These are phyloP conservation scores for Sylvicola cinctus DNA, from an alignment of 2,888 invertebrate species.

Conservation along the genomic window DNA sequence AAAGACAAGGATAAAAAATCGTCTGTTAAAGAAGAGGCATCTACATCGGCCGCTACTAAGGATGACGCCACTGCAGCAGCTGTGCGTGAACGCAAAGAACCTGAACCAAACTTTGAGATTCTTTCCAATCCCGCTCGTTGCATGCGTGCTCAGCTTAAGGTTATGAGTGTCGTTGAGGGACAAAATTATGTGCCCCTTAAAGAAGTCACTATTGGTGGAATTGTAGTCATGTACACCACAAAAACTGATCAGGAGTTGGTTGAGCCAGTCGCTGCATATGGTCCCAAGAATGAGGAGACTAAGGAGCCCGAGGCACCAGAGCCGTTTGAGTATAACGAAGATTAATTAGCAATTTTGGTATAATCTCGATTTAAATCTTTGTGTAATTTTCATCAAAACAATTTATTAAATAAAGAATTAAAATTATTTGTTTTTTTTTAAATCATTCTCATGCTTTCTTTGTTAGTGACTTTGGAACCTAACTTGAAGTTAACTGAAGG, in stretches of 20 bases:
- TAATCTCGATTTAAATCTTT: background rate
- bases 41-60: conserved; percentile 16
- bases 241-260: conserved; percentile 66
- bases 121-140: conserved; percentile 87
- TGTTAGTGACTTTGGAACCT: no score
- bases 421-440: no score
- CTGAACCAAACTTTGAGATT: conserved; percentile 81
- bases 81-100: conserved; percentile 42
- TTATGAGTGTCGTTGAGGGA: conserved; percentile 58
- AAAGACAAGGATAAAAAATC: conserved; percentile 27
- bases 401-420: no score
- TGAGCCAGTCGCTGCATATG: conserved; percentile 80
- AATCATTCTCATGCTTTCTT: no score
- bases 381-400: no score
- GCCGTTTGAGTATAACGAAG: conserved; percentile 90
- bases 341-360: conserved; percentile 25
- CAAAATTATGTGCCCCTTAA: conserved; percentile 71
- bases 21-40: conserved; percentile 17
- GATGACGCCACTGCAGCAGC: conserved; percentile 17
- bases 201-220: conserved; percentile 85
- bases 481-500: no score
- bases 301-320: conserved; percentile 95
- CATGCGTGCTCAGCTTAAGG: conserved; percentile 74
- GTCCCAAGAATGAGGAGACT: conserved; percentile 81
- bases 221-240: conserved; percentile 81